phyloP scores from a whole-genome alignment of 2,113 vertebrate species.

The Ondatra zibethicus region DNA sequence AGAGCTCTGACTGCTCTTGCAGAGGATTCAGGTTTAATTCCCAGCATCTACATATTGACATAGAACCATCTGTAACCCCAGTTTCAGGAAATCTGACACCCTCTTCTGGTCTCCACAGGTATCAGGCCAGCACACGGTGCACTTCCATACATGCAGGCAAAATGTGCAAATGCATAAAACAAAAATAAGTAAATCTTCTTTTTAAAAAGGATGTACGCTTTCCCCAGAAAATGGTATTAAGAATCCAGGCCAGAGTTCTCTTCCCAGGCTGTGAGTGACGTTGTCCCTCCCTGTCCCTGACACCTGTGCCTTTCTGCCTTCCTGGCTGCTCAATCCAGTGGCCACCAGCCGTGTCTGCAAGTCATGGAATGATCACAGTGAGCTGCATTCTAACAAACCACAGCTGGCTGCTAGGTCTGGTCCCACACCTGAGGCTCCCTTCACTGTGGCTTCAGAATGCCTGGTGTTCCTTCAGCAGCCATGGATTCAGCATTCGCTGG shows the following conservation, averaged over 20 bases:
- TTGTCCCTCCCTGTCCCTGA: accelerated
- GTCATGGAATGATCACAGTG: neutral
- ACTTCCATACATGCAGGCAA: neutral
- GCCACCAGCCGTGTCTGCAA: neutral
- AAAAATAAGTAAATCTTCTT: neutral
- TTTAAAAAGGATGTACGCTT: neutral
- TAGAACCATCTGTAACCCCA: neutral
- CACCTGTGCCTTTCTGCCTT: neutral
- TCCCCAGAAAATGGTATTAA: neutral
- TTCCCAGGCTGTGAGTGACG: neutral
- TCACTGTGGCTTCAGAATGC: neutral
- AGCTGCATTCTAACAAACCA: neutral
- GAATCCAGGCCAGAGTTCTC: neutral
- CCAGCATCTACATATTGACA: neutral
- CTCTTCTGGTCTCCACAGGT: neutral
- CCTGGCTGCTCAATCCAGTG: accelerated
- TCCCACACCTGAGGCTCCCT: constrained; percentile 41
- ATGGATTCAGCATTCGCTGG: neutral
- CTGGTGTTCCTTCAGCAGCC: constrained; percentile 12
- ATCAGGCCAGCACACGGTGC: neutral
- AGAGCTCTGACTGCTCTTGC: neutral
- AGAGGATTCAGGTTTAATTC: neutral
- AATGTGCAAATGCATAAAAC: neutral
- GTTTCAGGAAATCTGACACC: neutral
- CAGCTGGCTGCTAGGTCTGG: neutral